Evolutionary conservation across 2,888 invertebrate genomes (phyloP).

Genomic region (Crocallis elinguaria): DNA sequence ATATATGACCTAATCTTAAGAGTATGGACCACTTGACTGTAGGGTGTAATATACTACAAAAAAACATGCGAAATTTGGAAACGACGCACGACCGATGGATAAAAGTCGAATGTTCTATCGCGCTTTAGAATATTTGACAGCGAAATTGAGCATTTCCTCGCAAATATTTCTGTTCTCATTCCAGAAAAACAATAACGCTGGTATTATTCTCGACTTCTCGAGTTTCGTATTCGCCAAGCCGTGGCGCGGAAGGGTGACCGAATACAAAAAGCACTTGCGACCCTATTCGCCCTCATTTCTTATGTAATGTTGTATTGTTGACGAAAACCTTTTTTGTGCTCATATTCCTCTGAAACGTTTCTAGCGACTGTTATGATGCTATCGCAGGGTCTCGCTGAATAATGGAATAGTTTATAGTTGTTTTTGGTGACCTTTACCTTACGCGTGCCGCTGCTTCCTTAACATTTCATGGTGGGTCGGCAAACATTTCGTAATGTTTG

Average conservation of each 20-base stretch:
- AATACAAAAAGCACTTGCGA: constrained; percentile 43
- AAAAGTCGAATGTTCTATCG: background rate
- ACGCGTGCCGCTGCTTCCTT: constrained; percentile 1
- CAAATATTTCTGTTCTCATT: constrained; percentile 18
- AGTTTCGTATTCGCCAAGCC: constrained; percentile 38
- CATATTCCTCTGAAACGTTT: constrained; percentile 20
- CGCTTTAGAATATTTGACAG: constrained; percentile 11
- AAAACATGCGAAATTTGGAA: background rate
- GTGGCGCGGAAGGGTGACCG: constrained; percentile 41
- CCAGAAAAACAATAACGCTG: constrained; percentile 26
- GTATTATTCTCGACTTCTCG: constrained; percentile 19
- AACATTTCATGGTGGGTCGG: constrained; percentile 12
- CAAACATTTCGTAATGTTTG: constrained; percentile 3
- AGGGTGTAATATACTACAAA: no score
- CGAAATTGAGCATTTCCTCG: constrained; percentile 14
- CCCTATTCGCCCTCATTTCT: constrained; percentile 50
- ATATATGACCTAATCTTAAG: no score
- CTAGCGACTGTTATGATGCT: constrained; percentile 20
- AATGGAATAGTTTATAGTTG: constrained; percentile 21
- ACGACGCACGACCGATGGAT: background rate
- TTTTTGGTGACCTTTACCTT: constrained; percentile 16
- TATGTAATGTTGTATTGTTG: constrained; percentile 43
- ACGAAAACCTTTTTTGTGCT: constrained; percentile 25
- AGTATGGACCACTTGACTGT: no score
- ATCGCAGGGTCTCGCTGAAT: constrained; percentile 16